Evolutionary conservation across 1,140 invertebrate genomes (phyloP), one percentile per base, ranked within the genome.

Genomic region (Euglossa dilemma): DNA sequence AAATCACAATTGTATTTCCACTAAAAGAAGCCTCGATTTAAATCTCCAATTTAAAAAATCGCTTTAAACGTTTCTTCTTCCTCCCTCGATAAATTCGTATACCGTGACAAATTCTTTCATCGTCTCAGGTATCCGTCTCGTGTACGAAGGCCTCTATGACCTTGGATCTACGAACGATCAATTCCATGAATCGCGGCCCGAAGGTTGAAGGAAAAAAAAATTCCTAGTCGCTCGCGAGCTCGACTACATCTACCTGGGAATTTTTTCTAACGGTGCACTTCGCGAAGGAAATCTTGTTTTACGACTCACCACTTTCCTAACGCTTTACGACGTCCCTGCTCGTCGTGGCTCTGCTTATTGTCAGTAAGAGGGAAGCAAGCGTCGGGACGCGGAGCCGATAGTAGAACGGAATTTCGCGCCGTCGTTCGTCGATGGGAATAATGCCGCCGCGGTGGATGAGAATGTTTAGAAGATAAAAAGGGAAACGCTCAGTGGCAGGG

Each of bases 401-500:
- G 25, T 43, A 23, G 56, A 70, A 71, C 50, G 56, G 56, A 80
- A 63, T 73, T 64, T 54, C 47, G 23, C 8, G 69, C 9, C 50
- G 63, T 80, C 78, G 69, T 72, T 63, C 59, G 20, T 23, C 36
- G 23, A 9, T 11, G 45, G 18, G 66, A 45, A 64, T 45, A 52
- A 43, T 47, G n/a, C 9, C 23, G 36, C 45, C 57, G 25, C 18
- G 57, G 28, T 28, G 70, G 57, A 59, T 77, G 78, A 82, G 76
- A 75, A 43, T 56, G 61, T 56, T 77, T 56, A 20, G 61, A 57
- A 73, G 61, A 87, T 78, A 87, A 85, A 87, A 86, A 85, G 76
- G 76, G 61, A 73, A 74, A 47, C 16, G 56, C 52, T 61, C 56
- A 47, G 56, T 61, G 63, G 56, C 47, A 45, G 50, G 11, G 28